Evolutionary conservation across 1,140 invertebrate species (phyloP).

Genomic region (Trichoplusia ni): DNA sequence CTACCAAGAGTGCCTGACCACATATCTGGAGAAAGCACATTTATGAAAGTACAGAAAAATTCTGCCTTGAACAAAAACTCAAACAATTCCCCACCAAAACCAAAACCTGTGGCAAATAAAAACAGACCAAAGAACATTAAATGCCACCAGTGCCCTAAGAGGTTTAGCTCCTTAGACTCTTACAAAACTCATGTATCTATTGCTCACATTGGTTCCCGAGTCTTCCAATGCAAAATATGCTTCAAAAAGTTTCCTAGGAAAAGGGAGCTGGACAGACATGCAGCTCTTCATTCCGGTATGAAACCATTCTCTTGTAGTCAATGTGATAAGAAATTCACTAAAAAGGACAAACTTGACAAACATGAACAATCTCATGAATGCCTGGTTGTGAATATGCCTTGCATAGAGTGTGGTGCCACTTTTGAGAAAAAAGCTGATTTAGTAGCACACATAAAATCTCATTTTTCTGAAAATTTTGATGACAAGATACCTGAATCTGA

Average conservation of each 20-base stretch:
- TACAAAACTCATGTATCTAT: constrained; percentile 77
- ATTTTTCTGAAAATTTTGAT: constrained; percentile 76
- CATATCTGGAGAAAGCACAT: constrained; percentile 79
- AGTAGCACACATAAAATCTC: constrained; percentile 82
- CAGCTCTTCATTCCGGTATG: constrained; percentile 83
- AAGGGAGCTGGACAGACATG: constrained; percentile 84
- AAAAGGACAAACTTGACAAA: constrained; percentile 85
- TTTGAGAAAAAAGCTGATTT: constrained; percentile 82
- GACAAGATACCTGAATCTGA: constrained; percentile 63
- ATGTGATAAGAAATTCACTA: constrained; percentile 85
- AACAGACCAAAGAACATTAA: constrained; percentile 76
- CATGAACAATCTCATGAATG: constrained; percentile 84
- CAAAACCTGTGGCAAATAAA: constrained; percentile 55
- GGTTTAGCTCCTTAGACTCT: constrained; percentile 77
- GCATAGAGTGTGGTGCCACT: constrained; percentile 81
- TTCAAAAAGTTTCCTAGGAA: constrained; percentile 84
- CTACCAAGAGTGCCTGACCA: constrained; percentile 79
- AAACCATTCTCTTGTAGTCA: constrained; percentile 84
- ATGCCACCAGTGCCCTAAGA: constrained; percentile 81
- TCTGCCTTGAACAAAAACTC: constrained; percentile 52
- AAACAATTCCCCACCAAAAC: constrained; percentile 59
- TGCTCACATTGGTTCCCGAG: constrained; percentile 72
- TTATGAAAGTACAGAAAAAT: constrained; percentile 68
- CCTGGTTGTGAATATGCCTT: constrained; percentile 79
- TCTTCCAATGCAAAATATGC: constrained; percentile 83